Evolutionary conservation across 1,140 invertebrate species (phyloP).

Genomic region (Bombus superbus): DNA sequence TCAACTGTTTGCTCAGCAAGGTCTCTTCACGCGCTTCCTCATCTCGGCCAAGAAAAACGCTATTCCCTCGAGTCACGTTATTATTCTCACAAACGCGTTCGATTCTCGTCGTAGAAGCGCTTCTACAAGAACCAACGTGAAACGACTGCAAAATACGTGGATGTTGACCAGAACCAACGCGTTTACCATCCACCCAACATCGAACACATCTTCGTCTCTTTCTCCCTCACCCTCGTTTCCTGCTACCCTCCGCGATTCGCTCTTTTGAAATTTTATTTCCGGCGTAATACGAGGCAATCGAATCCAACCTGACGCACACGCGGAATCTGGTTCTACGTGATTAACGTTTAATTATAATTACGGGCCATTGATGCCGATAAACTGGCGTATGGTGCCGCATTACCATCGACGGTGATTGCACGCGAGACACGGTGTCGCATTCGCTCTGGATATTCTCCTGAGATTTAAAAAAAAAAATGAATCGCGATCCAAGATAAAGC

Average conservation of each 20-base stretch:
- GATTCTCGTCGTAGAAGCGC: too few relatives aligned
- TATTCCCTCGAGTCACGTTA: not conserved
- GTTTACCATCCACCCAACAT: not conserved
- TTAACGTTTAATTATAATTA: slow-evolving; percentile 69
- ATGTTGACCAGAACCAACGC: slow-evolving; percentile 5
- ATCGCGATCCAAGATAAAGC: not conserved
- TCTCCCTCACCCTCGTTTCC: not conserved
- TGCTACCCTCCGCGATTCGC: not conserved
- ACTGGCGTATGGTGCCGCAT: slow-evolving; percentile 52
- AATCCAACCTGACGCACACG: slow-evolving; percentile 37
- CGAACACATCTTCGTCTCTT: not conserved
- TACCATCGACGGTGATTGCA: slow-evolving; percentile 47
- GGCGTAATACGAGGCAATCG: slow-evolving; percentile 51
- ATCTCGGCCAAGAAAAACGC: not conserved
- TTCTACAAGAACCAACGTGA: not conserved
- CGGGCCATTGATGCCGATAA: slow-evolving; percentile 61
- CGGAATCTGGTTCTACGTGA: slow-evolving; percentile 47
- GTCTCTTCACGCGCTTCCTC: not conserved
- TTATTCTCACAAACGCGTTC: slow-evolving; percentile 21
- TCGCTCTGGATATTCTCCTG: slow-evolving; percentile 31
- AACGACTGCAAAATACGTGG: slow-evolving; percentile 25
- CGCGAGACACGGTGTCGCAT: not conserved
- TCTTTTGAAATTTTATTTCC: not conserved
- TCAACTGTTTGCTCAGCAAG: not conserved
- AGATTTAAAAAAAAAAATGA: slow-evolving; percentile 39